Base-by-base conservation (phyloP, 2,797 vertebrate genomes). In the Sphaeramia orbicularis region DNA sequence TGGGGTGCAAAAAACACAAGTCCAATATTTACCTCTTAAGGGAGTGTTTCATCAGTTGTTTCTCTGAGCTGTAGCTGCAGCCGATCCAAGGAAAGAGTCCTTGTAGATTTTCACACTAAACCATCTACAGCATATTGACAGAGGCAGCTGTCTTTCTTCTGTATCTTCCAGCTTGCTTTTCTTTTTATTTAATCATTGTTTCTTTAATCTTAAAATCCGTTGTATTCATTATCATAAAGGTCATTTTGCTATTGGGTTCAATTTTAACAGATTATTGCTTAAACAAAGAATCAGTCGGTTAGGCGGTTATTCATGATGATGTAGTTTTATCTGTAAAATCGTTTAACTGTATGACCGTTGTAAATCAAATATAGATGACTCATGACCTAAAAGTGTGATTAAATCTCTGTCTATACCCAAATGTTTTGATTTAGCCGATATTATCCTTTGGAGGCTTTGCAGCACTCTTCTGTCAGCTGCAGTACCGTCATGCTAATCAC, bases 401-500 rank as follows among this genome's bases (percentile, higher is more conserved):
- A 45, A 45, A 57, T 24, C 44, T 45, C 42, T 59, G 40, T 56
- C 51, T 42, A 38, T n/a, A 24, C 13, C 32, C 43, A 36, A 42
- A 24, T 7, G 16, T 57, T 63, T 42, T 59, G 30, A 67, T 65
- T 66, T 66, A 38, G 15, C 30, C 37, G 16, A 47, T 58, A 49
- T 66, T 41, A 24, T 51, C 44, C 45, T 77, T 53, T 71, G 30
- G 45, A 59, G 35, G 54, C 58, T 63, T 47, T 59, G 53, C 53
- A 12, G 51, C 42, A 5, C 50, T 71, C 30, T 21, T 72, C 9
- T 58, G 41, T 50, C 42, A 66, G 61, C 69, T 40, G 62, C 59
- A 35, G 32, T 3, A 24, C 67, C 63, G 50, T 78, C 64, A 78
- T 80, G 63, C 76, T 68, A 76, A 79, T 78, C 67, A 37, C 13